Evolutionary conservation across 2,113 vertebrate genomes (phyloP).

Genomic region (Ptilonorhynchus violaceus): DNA sequence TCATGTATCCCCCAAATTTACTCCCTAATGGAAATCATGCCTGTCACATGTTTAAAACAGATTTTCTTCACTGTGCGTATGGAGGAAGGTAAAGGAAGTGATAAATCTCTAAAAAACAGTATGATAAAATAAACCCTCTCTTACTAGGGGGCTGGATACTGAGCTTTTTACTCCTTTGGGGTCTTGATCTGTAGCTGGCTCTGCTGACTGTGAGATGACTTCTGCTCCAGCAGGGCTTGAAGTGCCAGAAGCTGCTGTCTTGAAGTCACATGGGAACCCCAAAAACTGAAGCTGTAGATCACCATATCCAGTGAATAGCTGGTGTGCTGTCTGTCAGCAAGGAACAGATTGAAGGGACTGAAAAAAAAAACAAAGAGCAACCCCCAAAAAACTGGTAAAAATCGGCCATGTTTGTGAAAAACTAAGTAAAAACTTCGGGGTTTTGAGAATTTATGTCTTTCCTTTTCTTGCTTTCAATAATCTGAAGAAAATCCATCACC

Average conservation of each 20-base stretch:
- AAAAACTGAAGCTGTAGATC: background rate
- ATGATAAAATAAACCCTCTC: background rate
- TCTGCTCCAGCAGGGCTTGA: background rate
- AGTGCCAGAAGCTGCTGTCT: background rate
- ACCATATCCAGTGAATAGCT: background rate
- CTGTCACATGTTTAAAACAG: slow-evolving; percentile 45
- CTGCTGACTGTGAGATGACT: background rate
- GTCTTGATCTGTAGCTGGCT: background rate
- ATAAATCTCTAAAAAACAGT: slow-evolving; percentile 43
- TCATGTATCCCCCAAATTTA: background rate
- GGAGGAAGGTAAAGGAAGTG: slow-evolving; percentile 50
- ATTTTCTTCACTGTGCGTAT: background rate
- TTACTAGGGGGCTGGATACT: background rate
- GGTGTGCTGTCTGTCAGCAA: slow-evolving; percentile 5
- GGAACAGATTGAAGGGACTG: background rate
- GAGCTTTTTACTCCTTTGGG: background rate
- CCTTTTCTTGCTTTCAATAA: background rate
- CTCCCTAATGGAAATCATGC: background rate
- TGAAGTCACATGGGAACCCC: background rate
- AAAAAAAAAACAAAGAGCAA: background rate
- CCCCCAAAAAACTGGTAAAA: background rate
- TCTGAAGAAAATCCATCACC: background rate
- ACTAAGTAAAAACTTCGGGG: background rate
- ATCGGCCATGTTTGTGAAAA: background rate
- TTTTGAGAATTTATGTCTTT: background rate